These are phyloP conservation scores for Pollenia amentaria DNA, from an alignment of 2,888 invertebrate species.

Conservation along the genomic window DNA sequence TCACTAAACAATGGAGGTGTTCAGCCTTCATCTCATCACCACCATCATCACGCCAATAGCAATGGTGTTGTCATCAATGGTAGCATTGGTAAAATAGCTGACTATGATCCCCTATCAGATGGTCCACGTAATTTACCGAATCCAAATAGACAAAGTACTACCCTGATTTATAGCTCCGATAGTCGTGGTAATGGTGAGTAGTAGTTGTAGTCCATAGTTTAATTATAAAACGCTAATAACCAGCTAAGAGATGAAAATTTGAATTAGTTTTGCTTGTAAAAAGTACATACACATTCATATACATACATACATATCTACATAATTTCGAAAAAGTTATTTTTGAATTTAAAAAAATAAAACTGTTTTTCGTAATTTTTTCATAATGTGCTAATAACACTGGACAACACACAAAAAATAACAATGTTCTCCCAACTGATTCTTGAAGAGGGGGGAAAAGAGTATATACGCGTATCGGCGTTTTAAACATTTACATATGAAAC, in stretches of 20 bases:
- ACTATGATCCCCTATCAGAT: conserved; percentile 91
- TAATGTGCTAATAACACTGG: no score
- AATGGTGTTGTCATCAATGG: conserved; percentile 73
- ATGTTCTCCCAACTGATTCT: no score
- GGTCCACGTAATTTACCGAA: conserved; percentile 89
- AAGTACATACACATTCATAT: not conserved
- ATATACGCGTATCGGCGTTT: no score
- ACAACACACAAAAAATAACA: no score
- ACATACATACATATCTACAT: no score
- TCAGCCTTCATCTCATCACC: conserved; percentile 44
- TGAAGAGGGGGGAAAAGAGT: no score
- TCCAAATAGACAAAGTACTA: conserved; percentile 91
- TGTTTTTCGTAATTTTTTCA: no score
- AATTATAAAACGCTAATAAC: not conserved
- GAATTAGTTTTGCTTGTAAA: not conserved
- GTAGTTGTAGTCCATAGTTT: conserved; percentile 21
- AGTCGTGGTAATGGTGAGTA: conserved; percentile 87
- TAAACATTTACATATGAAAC: no score
- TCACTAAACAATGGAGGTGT: conserved; percentile 61
- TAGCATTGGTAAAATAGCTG: conserved; percentile 90
- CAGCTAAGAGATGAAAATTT: no score
- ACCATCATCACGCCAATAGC: conserved; percentile 61
- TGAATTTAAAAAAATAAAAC: no score
- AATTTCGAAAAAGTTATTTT: not conserved
- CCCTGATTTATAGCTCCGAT: conserved; percentile 93